Evolutionary conservation across 2,888 invertebrate species (phyloP).

Genomic region (Nomada fucata): DNA sequence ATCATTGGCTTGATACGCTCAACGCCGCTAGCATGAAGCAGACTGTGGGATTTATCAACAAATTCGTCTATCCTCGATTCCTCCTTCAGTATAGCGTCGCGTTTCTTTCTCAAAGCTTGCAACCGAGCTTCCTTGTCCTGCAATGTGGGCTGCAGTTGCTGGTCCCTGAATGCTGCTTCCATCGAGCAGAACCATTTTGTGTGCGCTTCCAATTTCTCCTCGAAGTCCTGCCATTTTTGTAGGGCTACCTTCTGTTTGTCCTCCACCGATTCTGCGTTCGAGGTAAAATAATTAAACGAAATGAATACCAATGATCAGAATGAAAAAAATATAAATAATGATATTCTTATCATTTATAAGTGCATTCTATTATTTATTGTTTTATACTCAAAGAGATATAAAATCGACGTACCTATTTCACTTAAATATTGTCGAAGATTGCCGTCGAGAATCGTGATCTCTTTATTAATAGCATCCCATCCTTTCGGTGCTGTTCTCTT

Average conservation of each 20-base stretch:
- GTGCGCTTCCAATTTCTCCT: slow-evolving; percentile 91
- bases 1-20: slow-evolving; percentile 94
- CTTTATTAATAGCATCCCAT: slow-evolving; percentile 89
- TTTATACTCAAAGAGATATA: too few relatives aligned
- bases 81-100: slow-evolving; percentile 91
- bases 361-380: too few relatives aligned
- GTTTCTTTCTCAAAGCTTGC: slow-evolving; percentile 89
- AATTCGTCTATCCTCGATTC: slow-evolving; percentile 95
- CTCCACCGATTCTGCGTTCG: slow-evolving; percentile 86
- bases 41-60: slow-evolving; percentile 94
- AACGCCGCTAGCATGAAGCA: slow-evolving; percentile 93
- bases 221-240: slow-evolving; percentile 95
- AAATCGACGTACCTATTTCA: slow-evolving; percentile 85
- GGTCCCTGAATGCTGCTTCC: slow-evolving; percentile 94
- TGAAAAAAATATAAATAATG: neutral
- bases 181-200: slow-evolving; percentile 94
- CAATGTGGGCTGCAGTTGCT: slow-evolving; percentile 91
- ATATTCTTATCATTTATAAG: neutral
- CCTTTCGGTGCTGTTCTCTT: slow-evolving; percentile 93
- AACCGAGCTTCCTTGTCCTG: slow-evolving; percentile 92
- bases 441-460: slow-evolving; percentile 89
- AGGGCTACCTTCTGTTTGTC: slow-evolving; percentile 90
- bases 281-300: neutral
- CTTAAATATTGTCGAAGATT: slow-evolving; percentile 88
- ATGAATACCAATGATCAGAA: neutral